Evolutionary conservation across 2,888 invertebrate species (phyloP), one percentile per base, ranked within the genome.

Genomic region (Drepanosiphum platanoidis): DNA sequence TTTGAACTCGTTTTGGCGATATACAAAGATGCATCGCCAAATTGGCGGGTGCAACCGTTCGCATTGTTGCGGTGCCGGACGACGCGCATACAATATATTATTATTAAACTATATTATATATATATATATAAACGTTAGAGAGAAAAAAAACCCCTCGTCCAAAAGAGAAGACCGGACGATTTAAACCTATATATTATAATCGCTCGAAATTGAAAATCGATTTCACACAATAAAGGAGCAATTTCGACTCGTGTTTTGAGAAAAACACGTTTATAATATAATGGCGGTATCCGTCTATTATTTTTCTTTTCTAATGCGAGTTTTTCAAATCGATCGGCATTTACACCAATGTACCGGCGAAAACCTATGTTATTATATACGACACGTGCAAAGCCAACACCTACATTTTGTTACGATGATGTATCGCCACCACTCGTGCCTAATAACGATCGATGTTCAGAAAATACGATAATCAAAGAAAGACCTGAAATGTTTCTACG

Each of bases 181-280:
- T 68, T 84, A 34, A 64, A 74, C 61, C 46, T n/a, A n/a, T n/a
- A n/a, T n/a, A n/a, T n/a, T n/a, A n/a, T 82, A 82, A 82, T 72
- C 46, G 75, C 13, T 34, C 66, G 36, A 42, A 70, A 75, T 74
- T n/a, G 66, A 66, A 83, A 83, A 83, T 30, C 75, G 75, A 84
- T 84, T 84, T 52, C 27, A 52, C 30, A 83, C 74, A 64, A 71
- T 81, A 58, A 80, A 80, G 58, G 30, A 71, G 22, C 81, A 27
- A 71, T 81, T 61, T 70, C 27, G 9, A 30, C 70, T 36, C 58
- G 81, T 27, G 70, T 39, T n/a, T 66, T n/a, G 66, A 39, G 11
- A 2, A 30, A 42, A 64, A 77, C 30, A 30, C 39, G 34, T 68
- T 32, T 66, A n/a, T n/a, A 66, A 34, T 32, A 34, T n/a, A n/a